These are phyloP conservation scores for Stenodema calcarata DNA, from an alignment of 2,888 invertebrate genomes.

Conservation along the genomic window DNA sequence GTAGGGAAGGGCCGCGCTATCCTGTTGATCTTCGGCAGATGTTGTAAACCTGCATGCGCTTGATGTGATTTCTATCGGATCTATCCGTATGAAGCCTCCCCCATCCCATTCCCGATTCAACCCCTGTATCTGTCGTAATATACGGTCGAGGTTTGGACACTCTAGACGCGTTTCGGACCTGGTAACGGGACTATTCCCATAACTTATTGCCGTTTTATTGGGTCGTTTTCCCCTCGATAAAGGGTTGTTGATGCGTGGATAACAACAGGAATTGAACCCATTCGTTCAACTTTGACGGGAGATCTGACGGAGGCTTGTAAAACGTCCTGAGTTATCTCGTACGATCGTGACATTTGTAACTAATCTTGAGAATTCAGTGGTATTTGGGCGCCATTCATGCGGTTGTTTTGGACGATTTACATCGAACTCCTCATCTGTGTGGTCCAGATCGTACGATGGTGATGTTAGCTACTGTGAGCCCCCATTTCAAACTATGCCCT, in stretches of 20 bases:
- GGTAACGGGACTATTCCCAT: not conserved
- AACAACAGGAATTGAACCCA: not conserved
- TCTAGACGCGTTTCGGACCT: not conserved
- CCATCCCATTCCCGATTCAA: not conserved
- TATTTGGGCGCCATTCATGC: too few relatives aligned
- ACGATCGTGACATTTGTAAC: not conserved
- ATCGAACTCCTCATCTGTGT: too few relatives aligned
- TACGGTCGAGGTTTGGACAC: not conserved
- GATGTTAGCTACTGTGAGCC: too few relatives aligned
- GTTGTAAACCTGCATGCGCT: not conserved
- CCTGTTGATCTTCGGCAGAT: slow-evolving; percentile 2
- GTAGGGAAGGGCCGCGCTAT: not conserved
- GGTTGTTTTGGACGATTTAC: too few relatives aligned
- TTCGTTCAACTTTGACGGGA: not conserved
- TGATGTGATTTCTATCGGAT: not conserved
- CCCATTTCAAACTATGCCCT: too few relatives aligned
- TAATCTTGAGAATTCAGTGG: not conserved
- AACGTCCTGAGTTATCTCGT: not conserved
- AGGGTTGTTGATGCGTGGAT: not conserved
- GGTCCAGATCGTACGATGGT: too few relatives aligned
- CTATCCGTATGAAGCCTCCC: not conserved
- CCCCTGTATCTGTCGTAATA: not conserved
- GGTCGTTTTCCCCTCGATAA: not conserved
- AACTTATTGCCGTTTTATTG: not conserved
- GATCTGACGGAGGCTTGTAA: not conserved